Percentiles rank a stretch among this genome's conserved stretches.
Evolutionary conservation across 2,888 invertebrate species (phyloP).

Genomic region (Eupithecia tripunctaria): DNA sequence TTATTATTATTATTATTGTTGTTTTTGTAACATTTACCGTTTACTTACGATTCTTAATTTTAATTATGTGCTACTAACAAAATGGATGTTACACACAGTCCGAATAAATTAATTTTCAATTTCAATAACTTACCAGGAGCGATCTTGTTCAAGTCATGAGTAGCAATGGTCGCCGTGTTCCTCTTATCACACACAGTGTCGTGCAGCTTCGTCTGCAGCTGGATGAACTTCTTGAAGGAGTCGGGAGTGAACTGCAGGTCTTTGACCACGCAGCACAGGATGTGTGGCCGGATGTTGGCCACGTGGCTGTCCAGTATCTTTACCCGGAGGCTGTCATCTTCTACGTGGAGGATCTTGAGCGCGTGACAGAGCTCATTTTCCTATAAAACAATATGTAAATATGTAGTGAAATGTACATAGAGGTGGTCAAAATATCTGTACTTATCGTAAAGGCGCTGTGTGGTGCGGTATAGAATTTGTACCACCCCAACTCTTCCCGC

Average conservation of each 20-base stretch:
- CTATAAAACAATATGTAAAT: constrained; percentile 30
- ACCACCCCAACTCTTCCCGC: too few relatives aligned
- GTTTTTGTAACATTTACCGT: too few relatives aligned
- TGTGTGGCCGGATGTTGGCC: constrained; percentile 86
- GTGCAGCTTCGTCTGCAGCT: constrained; percentile 90
- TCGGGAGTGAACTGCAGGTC: constrained; percentile 86
- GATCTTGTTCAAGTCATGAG: constrained; percentile 90
- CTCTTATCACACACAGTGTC: constrained; percentile 91
- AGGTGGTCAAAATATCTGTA: background rate
- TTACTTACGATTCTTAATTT: too few relatives aligned
- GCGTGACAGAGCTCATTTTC: constrained; percentile 69
- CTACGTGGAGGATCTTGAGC: constrained; percentile 76
- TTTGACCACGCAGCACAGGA: constrained; percentile 89
- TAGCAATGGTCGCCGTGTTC: constrained; percentile 91
- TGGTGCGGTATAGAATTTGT: too few relatives aligned
- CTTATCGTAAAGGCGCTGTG: too few relatives aligned
- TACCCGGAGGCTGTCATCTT: constrained; percentile 78
- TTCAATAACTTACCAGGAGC: constrained; percentile 76
- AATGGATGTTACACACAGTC: too few relatives aligned
- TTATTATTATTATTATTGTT: too few relatives aligned
- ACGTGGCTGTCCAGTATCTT: constrained; percentile 84
- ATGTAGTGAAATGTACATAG: background rate
- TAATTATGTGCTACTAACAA: too few relatives aligned
- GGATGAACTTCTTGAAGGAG: constrained; percentile 90
- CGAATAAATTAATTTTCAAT: too few relatives aligned